Evolutionary conservation across 2,888 invertebrate species (phyloP), one percentile per base, ranked within the genome.

Genomic region (Camponotus fellah): DNA sequence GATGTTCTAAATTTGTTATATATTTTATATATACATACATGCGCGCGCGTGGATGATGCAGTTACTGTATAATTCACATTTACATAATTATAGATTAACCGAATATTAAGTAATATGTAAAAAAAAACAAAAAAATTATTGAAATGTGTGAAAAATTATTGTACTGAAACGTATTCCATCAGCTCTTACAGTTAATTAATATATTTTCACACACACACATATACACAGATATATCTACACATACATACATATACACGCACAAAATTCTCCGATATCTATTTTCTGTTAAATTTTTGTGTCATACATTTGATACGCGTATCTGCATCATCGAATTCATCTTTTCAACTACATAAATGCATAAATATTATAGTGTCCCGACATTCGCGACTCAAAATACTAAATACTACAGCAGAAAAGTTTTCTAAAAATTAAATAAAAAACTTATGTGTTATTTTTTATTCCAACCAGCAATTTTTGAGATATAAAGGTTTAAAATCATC

Each of bases 181-280:
- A 4, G 43, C 87, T 88, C 81, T 86, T 86, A 85, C 91, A 91
- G 84, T 74, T 87, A 90, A 87, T 85, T 26, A 26, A 89, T 93
- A 91, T 92, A 88, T 91, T 93, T 26, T 26, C 26, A 37, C 40
- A 40, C 40, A 40, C 40, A 40, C 40, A 37, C 37, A 10, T 10
- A 40, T 2, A 3, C 40, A 92, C 91, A 92, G 91, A 79, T 17
- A 49, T 87, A 88, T 86, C 87, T 90, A 90, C 85, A 89, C n/a
- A 87, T 83, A 89, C 26, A 26, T 93, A 91, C 92, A 87, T 91
- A 92, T 5, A 49, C 4, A 49, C 49, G n/a, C 17, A 53, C 49
- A 17, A 92, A 90, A 79, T 53, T 76, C 86, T 87, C 82, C 82
- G 80, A 85, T 85, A 86, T 85, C 84, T 53, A 37, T 84, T 87